phyloP scores from a whole-genome alignment of 2,797 vertebrate genomes.

The Amazonetta brasiliensis region DNA sequence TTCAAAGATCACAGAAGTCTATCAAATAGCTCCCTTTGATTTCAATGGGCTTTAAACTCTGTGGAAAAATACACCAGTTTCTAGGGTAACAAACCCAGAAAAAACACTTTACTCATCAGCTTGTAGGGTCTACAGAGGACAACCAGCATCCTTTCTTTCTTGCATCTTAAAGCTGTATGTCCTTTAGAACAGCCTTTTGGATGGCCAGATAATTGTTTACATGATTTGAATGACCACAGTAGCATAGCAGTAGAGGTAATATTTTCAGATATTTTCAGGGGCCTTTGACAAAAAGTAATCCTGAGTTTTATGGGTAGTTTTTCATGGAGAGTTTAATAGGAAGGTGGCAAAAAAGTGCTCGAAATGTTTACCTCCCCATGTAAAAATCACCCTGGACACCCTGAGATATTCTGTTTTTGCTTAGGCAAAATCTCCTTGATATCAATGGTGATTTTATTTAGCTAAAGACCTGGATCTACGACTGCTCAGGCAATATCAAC shows the following conservation, averaged over 20 bases:
- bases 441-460: neutral
- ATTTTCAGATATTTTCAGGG: neutral
- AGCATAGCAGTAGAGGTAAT: neutral
- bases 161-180: neutral
- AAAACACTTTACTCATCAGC: conserved; percentile 25
- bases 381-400: neutral
- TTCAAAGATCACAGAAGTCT: conserved; percentile 55
- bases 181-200: neutral
- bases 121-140: conserved; percentile 11
- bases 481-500: neutral
- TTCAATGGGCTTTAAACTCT: conserved; percentile 39
- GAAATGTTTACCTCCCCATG: neutral
- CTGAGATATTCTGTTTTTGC: neutral
- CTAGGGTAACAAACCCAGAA: conserved; percentile 56
- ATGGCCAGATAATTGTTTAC: neutral
- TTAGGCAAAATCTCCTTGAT: neutral
- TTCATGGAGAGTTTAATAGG: neutral
- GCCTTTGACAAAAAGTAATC: neutral
- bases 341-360: neutral
- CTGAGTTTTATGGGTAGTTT: neutral
- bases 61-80: conserved; percentile 46
- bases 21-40: conserved; percentile 27
- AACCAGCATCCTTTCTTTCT: conserved; percentile 8
- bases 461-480: neutral
- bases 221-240: neutral